A percentile compares a stretch with the other conserved stretches of the same genome.
These are phyloP conservation scores for Hyperoplus immaculatus DNA, from an alignment of 2,797 vertebrate genomes.

Conservation along the genomic window DNA sequence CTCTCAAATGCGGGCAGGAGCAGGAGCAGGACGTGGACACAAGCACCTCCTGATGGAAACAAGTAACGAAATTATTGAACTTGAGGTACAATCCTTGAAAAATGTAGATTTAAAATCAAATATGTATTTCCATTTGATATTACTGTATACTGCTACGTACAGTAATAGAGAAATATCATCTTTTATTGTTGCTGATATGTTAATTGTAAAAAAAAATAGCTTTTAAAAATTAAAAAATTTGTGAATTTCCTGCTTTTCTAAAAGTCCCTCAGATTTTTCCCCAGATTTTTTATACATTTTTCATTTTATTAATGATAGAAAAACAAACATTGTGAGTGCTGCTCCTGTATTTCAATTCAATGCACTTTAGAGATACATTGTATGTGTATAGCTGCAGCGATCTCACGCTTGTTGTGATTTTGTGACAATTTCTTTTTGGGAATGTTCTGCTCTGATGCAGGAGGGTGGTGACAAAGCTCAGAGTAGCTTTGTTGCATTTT, in stretches of 20 bases:
- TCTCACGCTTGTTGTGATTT: neutral
- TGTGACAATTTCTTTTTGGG: neutral
- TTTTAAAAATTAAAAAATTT: no score
- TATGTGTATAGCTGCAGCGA: neutral
- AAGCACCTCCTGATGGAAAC: constrained; percentile 5
- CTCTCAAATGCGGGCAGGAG: constrained; percentile 33
- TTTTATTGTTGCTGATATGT: no score
- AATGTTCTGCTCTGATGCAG: neutral
- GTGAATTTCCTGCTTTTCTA: no score
- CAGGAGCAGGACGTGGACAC: constrained; percentile 15
- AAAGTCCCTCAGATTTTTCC: no score
- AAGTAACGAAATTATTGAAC: neutral
- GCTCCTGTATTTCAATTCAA: neutral
- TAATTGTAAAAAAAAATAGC: no score
- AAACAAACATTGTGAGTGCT: neutral
- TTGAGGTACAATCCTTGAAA: neutral
- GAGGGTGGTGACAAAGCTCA: neutral
- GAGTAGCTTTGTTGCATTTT: neutral
- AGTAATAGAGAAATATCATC: neutral
- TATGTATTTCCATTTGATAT: neutral
- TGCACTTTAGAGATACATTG: neutral
- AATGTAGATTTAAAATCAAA: neutral
- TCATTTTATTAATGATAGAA: no score
- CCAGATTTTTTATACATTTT: no score
- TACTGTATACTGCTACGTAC: neutral